Base-by-base conservation (phyloP, 2,113 vertebrate genomes). In the Cyprinus carpio region DNA sequence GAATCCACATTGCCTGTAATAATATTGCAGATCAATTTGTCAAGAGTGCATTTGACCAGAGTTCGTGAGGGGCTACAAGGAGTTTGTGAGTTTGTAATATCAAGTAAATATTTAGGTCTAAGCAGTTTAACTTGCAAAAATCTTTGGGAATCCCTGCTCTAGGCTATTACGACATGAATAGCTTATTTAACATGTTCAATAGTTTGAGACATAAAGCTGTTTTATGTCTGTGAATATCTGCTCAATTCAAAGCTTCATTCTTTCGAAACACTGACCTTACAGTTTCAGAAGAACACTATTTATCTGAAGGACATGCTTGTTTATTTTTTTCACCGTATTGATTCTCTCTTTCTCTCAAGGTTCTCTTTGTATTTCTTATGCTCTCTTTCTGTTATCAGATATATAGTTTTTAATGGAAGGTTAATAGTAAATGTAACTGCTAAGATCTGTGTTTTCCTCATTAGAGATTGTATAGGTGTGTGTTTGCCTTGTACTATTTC, bases 381-480 rank as follows among this genome's bases (percentile, higher is more conserved):
- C 37, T 40, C 65, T 8, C 72, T 49, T 13, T 49, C 49, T 43
- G 65, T 83, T 86, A 79, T 85, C 84, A 60, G 78, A 84, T 71
- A 40, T 34, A 81, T 71, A 67, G 81, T 86, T 78, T 88, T 65
- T 85, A 83, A 75, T 11, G 25, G 87, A 88, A 85, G 67, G 84
- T 81, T 83, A 83, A 85, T 88, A 83, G 65, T 86, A 58, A 88
- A 69, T 46, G 65, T 83, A 54, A 58, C 43, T 46, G 43, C 43
- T 43, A 43, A 10, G 54, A 69, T 87, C 78, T 80, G 80, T 43
- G 9, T 43, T 43, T 85, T 85, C 82, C 79, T 85, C 75, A 86
- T 88, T 83, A 88, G 43, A 31, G 67, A 40, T 58, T 83, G 85
- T 34, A 82, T 54, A 69, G 43, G 77, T 69, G 31, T 58, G 34